Conservation (phyloP, 2,888 invertebrate species). For the Drosophila tanythrix region DNA sequence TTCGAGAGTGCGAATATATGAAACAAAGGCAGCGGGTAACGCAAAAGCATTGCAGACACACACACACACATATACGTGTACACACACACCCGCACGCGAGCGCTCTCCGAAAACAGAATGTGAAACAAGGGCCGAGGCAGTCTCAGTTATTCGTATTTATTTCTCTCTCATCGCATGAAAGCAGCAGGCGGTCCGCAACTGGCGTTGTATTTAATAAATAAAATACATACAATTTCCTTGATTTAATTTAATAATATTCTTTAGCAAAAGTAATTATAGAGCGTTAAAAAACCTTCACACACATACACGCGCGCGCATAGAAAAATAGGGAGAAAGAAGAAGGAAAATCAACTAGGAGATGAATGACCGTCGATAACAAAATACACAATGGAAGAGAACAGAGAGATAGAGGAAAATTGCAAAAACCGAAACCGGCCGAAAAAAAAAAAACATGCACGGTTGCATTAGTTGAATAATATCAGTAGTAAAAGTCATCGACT, state of each 20-base stretch:
- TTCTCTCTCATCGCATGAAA: slow-evolving; percentile 5
- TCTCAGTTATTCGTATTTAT: slow-evolving; percentile 33
- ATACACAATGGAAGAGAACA: slow-evolving; percentile 67
- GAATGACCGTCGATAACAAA: slow-evolving; percentile 78
- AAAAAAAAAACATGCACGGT: slow-evolving; percentile 51
- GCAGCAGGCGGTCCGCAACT: slow-evolving; percentile 3
- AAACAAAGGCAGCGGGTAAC: slow-evolving; percentile 74
- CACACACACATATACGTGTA: slow-evolving; percentile 19
- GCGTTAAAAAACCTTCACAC: slow-evolving; percentile 43
- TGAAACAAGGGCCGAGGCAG: slow-evolving; percentile 26
- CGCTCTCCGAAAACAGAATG: slow-evolving; percentile 43
- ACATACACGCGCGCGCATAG: slow-evolving; percentile 45
- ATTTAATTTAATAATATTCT: slow-evolving; percentile 6
- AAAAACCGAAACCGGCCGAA: slow-evolving; percentile 63
- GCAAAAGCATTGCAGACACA: slow-evolving; percentile 71
- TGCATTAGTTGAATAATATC: slow-evolving; percentile 59
- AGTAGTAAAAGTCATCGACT: slow-evolving; percentile 29
- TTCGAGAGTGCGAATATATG: slow-evolving; percentile 44
- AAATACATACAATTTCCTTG: slow-evolving; percentile 5
- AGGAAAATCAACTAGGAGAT: slow-evolving; percentile 76
- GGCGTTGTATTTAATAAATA: slow-evolving; percentile 14
- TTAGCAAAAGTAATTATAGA: slow-evolving; percentile 49
- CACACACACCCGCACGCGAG: slow-evolving; percentile 17
- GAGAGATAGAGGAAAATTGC: slow-evolving; percentile 56
- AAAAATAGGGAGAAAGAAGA: slow-evolving; percentile 57